These are phyloP conservation scores for Monopis laevigella DNA, from an alignment of 2,888 invertebrate species.

Conservation along the genomic window DNA sequence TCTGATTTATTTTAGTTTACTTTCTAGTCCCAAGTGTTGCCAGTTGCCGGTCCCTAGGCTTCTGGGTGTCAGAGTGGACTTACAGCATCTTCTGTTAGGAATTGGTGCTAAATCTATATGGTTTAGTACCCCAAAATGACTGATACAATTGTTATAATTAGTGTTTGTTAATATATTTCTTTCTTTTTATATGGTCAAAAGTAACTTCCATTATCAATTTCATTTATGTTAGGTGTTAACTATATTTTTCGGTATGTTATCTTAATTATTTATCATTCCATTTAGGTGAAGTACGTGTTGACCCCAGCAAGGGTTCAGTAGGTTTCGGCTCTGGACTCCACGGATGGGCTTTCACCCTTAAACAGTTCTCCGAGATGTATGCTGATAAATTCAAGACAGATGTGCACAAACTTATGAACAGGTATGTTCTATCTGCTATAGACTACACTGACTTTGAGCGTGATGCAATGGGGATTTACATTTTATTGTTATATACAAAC, in stretches of 20 bases:
- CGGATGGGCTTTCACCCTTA: conserved; percentile 99
- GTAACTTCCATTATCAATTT: too few species aligned
- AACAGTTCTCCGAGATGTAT: conserved; percentile 99
- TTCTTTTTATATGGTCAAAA: too few species aligned
- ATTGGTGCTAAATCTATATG: conserved; percentile 42
- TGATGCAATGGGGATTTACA: too few species aligned
- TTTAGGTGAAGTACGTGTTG: conserved; percentile 92
- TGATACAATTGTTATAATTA: conserved; percentile 40
- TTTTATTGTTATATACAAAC: too few species aligned
- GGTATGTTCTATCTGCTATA: too few species aligned
- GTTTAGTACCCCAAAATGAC: conserved; percentile 45
- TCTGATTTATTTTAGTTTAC: background rate
- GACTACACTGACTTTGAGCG: too few species aligned
- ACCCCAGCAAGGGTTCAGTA: conserved; percentile 98
- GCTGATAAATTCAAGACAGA: conserved; percentile 99
- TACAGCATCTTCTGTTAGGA: conserved; percentile 43
- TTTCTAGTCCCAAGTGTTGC: conserved; percentile 59
- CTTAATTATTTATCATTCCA: too few species aligned
- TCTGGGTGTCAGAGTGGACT: conserved; percentile 64
- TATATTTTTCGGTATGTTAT: too few species aligned
- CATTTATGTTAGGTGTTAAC: too few species aligned
- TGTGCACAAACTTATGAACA: conserved; percentile 95
- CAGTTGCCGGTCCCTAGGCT: conserved; percentile 40
- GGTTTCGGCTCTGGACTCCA: conserved; percentile 99
- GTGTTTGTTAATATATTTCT: too few species aligned